Conservation (phyloP, 2,797 vertebrate genomes). For the Hephaestus fuliginosus region DNA sequence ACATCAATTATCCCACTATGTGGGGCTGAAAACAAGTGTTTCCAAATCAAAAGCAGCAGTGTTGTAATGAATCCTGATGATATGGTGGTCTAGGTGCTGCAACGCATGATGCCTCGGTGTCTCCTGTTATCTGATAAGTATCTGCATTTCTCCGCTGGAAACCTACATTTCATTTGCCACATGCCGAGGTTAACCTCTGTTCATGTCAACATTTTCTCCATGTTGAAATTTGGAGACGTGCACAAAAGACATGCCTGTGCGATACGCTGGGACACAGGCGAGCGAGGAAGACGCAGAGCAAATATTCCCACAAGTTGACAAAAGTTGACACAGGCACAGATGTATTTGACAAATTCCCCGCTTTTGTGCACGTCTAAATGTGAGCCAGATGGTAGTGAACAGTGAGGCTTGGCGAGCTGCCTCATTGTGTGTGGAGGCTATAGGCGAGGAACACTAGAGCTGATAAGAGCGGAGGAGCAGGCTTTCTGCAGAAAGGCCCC, state of each 20-base stretch:
- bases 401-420: constrained; percentile 83
- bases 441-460: constrained; percentile 80
- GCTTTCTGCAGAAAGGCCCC: constrained; percentile 77
- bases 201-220: constrained; percentile 75
- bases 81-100: constrained; percentile 51
- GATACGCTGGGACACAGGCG: constrained; percentile 58
- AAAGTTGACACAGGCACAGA: constrained; percentile 86
- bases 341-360: constrained; percentile 88
- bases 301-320: constrained; percentile 86
- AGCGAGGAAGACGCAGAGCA: constrained; percentile 77
- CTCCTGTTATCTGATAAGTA: constrained; percentile 75
- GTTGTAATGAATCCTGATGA: constrained; percentile 68
- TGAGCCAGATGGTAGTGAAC: constrained; percentile 87
- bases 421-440: constrained; percentile 80
- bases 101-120: constrained; percentile 59
- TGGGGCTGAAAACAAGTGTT: constrained; percentile 47
- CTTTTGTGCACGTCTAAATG: constrained; percentile 86
- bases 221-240: constrained; percentile 60
- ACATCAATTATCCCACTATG: constrained; percentile 7
- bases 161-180: constrained; percentile 65
- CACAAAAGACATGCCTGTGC: constrained; percentile 65
- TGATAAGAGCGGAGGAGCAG: constrained; percentile 79
- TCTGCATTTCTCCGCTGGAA: constrained; percentile 60
- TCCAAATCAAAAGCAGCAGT: constrained; percentile 61
- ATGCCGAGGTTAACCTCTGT: constrained; percentile 77